A percentile compares a stretch with the other conserved stretches of the same genome.
phyloP scores from a whole-genome alignment of 2,888 invertebrate species.

The Lepidonotus clava region DNA sequence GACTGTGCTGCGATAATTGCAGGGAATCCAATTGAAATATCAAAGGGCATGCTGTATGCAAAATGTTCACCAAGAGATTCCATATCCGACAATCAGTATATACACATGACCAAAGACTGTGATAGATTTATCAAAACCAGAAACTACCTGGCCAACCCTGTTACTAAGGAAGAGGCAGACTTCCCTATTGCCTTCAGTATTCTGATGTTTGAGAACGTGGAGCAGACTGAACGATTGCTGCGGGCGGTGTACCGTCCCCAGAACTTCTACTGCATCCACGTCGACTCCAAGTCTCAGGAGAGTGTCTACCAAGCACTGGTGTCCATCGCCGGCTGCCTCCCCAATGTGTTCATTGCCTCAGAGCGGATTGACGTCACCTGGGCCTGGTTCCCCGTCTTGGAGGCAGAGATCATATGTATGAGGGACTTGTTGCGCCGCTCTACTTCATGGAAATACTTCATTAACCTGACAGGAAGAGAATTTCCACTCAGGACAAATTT shows the following conservation, averaged over 20 bases:
- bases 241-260: slow-evolving; percentile 75
- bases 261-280: slow-evolving; percentile 77
- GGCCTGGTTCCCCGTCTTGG: slow-evolving; percentile 63
- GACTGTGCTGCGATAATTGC: slow-evolving; percentile 54
- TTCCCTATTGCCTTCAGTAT: slow-evolving; percentile 74
- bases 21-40: slow-evolving; percentile 37
- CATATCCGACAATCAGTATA: slow-evolving; percentile 15
- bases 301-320: slow-evolving; percentile 65
- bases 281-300: slow-evolving; percentile 71
- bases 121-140: slow-evolving; percentile 30
- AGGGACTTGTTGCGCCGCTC: slow-evolving; percentile 52
- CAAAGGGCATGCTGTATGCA: background rate
- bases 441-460: slow-evolving; percentile 63
- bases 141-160: slow-evolving; percentile 43
- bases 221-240: slow-evolving; percentile 73
- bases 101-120: slow-evolving; percentile 51
- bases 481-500: slow-evolving; percentile 65
- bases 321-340: slow-evolving; percentile 67
- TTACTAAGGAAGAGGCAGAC: slow-evolving; percentile 64
- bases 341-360: slow-evolving; percentile 71
- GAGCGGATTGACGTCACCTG: slow-evolving; percentile 66
- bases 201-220: slow-evolving; percentile 67
- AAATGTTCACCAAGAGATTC: background rate
- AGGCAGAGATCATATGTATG: slow-evolving; percentile 64
- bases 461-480: slow-evolving; percentile 65